A percentile compares a stretch with the other conserved stretches of the same genome.
These are phyloP conservation scores for Rhyacophila brunnea DNA, from an alignment of 1,140 invertebrate genomes.

Conservation along the genomic window DNA sequence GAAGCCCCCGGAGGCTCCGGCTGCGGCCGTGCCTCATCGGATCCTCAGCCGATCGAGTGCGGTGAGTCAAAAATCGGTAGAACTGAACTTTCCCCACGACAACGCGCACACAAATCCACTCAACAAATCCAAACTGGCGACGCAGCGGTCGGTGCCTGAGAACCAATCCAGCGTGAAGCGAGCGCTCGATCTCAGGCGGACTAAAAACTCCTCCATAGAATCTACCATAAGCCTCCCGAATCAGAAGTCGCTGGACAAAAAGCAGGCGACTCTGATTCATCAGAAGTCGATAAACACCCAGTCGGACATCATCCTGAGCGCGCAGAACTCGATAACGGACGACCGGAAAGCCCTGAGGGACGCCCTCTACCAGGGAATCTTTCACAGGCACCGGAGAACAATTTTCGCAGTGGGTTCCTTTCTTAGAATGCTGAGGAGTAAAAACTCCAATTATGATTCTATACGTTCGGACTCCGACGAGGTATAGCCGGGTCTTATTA, in stretches of 20 bases:
- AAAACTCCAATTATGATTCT: constrained; percentile 78
- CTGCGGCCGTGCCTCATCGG: constrained; percentile 31
- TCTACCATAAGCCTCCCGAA: constrained; percentile 54
- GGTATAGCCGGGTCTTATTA: constrained; percentile 44
- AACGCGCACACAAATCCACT: constrained; percentile 48
- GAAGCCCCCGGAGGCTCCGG: constrained; percentile 37
- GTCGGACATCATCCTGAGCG: constrained; percentile 52
- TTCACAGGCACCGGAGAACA: constrained; percentile 73
- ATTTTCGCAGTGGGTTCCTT: constrained; percentile 78
- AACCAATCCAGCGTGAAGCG: constrained; percentile 48
- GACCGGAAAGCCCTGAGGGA: constrained; percentile 72
- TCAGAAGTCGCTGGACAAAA: constrained; percentile 54
- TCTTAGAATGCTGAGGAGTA: constrained; percentile 74
- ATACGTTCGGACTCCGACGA: constrained; percentile 61
- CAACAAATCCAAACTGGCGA: constrained; percentile 50
- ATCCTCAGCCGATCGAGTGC: constrained; percentile 53
- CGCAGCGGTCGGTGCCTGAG: constrained; percentile 48
- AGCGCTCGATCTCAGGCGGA: constrained; percentile 47
- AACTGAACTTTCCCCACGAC: constrained; percentile 48
- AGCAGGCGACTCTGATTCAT: constrained; percentile 48
- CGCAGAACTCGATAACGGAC: constrained; percentile 60
- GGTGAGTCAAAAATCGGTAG: constrained; percentile 59
- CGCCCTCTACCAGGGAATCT: constrained; percentile 77
- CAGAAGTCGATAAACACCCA: constrained; percentile 51
- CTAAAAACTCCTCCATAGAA: constrained; percentile 54